Base-by-base conservation (phyloP, 2,797 vertebrate genomes). In the Hybognathus amarus region DNA sequence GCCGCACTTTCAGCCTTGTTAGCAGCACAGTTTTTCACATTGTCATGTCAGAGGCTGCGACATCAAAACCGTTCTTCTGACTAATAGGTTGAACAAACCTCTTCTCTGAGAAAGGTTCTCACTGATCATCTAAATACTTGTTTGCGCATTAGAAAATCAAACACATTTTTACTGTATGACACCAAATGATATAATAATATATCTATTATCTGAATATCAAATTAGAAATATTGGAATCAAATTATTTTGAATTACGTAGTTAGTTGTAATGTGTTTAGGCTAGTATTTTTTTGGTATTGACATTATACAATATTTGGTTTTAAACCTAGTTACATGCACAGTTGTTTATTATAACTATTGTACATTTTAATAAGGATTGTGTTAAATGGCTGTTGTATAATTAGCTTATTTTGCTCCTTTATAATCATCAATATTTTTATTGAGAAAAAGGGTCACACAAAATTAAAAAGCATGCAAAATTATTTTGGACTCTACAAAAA, bases 1-100 rank as follows among this genome's bases (percentile, higher is more conserved):
- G 67, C 71, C 2, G 18, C 61, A 22, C 52, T 76, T 18, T 52
- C 27, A 40, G 50, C n/a, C 40, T 73, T 54, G 82, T 50, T 85
- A 81, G 67, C 27, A 66, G 38, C 38, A 59, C 18, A 12, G 22
- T 54, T 69, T 68, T 6, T 66, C 12, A 78, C 38, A 42, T 12
- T 17, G 38, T 77, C 38, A 77, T n/a, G 42, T 64, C 13, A 33
- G 40, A 47, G 8, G 17, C 5, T 30, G 33, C 3, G n/a, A 42
- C 33, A 61, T 27, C 4, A 30, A 38, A 75, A 56, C 36, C 2
- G 10, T 24, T 61, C 12, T 61, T 15, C 12, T 27, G 24, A 27
- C 12, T 73, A 73, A 22, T 71, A 24, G 69, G 15, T 18, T 50
- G 24, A 71, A 71, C 24, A 30, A 36, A 18, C 9, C n/a, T n/a